These are phyloP conservation scores for Drosophila erecta DNA, from an alignment of 1,140 invertebrate species.

Conservation along the genomic window DNA sequence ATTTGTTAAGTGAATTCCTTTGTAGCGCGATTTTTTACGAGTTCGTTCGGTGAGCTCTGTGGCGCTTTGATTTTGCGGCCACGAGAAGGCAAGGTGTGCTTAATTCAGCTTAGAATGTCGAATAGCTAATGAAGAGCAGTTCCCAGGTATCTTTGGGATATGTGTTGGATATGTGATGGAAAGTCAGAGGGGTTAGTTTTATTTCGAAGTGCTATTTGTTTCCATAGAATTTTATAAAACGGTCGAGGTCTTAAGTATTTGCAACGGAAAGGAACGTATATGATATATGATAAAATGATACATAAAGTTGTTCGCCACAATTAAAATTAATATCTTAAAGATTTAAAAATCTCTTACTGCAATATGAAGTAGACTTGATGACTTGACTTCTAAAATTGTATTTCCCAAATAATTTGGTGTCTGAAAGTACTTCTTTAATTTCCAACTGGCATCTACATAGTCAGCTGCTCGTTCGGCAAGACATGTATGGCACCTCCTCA, in stretches of 20 bases:
- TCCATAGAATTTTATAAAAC: not conserved
- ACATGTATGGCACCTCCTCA: conserved; percentile 49
- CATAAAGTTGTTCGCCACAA: too few relatives aligned
- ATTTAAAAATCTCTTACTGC: too few relatives aligned
- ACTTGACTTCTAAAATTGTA: too few relatives aligned
- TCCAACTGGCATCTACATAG: conserved; percentile 4
- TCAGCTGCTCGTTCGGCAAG: conserved; percentile 12
- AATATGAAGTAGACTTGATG: too few relatives aligned
- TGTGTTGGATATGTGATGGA: too few relatives aligned
- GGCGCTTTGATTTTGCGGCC: conserved; percentile 52
- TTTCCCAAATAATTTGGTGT: not conserved
- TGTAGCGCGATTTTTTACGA: conserved; percentile 81
- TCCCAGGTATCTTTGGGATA: not conserved
- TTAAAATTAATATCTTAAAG: too few relatives aligned
- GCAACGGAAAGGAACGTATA: too few relatives aligned
- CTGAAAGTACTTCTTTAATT: not conserved
- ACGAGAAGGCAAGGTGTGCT: conserved; percentile 12
- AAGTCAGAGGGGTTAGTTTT: not conserved
- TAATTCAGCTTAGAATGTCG: conserved; percentile 48
- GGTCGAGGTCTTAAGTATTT: too few relatives aligned
- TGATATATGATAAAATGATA: too few relatives aligned
- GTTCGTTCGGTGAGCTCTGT: conserved; percentile 50
- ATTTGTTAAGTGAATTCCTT: conserved; percentile 83
- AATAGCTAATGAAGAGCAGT: conserved; percentile 36
- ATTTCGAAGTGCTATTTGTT: not conserved